These are phyloP conservation scores for Acestrorhynchus altus DNA, from an alignment of 2,797 vertebrate genomes.

Conservation along the genomic window DNA sequence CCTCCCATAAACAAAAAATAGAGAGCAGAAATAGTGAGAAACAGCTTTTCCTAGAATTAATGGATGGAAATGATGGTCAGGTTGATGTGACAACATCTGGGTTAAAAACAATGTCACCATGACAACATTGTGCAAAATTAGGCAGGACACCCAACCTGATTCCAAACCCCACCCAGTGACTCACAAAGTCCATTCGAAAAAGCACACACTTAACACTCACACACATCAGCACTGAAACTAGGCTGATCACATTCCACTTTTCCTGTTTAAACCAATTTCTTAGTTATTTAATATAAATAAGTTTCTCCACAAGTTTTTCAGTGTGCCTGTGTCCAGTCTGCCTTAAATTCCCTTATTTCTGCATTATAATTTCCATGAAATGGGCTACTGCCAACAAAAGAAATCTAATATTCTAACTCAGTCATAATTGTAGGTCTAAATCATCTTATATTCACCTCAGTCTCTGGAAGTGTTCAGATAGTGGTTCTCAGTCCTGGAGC, in stretches of 20 bases:
- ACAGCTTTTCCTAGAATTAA: neutral
- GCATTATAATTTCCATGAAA: too few relatives aligned
- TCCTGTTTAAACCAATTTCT: neutral
- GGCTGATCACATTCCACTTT: neutral
- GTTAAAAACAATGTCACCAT: slow-evolving; percentile 44
- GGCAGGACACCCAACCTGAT: slow-evolving; percentile 59
- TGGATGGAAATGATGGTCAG: neutral
- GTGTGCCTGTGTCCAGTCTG: too few relatives aligned
- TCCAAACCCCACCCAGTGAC: slow-evolving; percentile 68
- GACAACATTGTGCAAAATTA: slow-evolving; percentile 35
- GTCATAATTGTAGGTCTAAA: too few relatives aligned
- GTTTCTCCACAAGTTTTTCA: too few relatives aligned
- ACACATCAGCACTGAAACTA: neutral
- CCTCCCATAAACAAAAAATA: neutral
- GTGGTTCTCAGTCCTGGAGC: too few relatives aligned
- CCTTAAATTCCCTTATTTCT: too few relatives aligned
- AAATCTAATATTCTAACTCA: too few relatives aligned
- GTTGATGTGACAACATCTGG: neutral
- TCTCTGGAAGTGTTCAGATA: too few relatives aligned
- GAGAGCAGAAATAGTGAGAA: neutral
- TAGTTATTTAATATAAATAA: neutral
- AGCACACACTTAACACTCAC: neutral
- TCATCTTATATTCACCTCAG: too few relatives aligned
- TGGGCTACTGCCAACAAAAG: too few relatives aligned
- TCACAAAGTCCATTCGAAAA: slow-evolving; percentile 43